Conservation (phyloP, 2,797 vertebrate species). For the Glossophaga mutica region DNA sequence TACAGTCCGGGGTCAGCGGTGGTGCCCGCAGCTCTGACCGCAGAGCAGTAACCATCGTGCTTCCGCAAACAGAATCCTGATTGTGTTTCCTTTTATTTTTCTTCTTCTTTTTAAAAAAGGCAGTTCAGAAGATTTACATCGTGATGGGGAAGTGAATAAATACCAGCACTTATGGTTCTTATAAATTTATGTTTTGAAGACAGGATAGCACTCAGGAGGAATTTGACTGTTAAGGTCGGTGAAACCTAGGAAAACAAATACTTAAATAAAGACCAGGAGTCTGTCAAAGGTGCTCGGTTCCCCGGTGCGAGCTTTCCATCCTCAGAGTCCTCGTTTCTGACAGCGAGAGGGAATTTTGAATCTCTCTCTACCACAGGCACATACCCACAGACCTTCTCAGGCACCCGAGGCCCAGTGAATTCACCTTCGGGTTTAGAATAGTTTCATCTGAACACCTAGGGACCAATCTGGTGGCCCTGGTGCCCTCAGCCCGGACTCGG, state of each 20-base stretch:
- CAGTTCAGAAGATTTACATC: conserved; percentile 92
- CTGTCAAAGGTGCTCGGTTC: too few relatives aligned
- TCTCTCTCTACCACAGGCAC: not conserved
- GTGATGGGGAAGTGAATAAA: conserved; percentile 90
- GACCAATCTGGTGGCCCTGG: not conserved
- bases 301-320: fast-evolving
- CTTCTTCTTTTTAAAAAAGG: conserved; percentile 84
- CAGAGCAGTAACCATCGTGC: conserved; percentile 63
- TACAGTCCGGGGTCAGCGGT: conserved; percentile 63
- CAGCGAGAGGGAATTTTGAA: fast-evolving
- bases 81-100: conserved; percentile 67
- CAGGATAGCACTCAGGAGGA: conserved; percentile 84
- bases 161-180: conserved; percentile 97
- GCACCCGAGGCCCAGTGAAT: not conserved
- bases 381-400: too few relatives aligned
- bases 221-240: conserved; percentile 93
- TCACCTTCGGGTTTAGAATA: not conserved
- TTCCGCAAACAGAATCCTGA: conserved; percentile 76
- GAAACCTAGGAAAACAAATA: conserved; percentile 88
- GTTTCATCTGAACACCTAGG: not conserved
- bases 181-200: conserved; percentile 85
- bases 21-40: conserved; percentile 72
- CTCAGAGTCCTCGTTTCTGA: not conserved
- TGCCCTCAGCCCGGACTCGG: too few relatives aligned
- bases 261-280: not conserved